A percentile compares a stretch with the other conserved stretches of the same genome.
These are phyloP conservation scores for Scopus umbretta DNA, from an alignment of 2,113 vertebrate genomes.

Conservation along the genomic window DNA sequence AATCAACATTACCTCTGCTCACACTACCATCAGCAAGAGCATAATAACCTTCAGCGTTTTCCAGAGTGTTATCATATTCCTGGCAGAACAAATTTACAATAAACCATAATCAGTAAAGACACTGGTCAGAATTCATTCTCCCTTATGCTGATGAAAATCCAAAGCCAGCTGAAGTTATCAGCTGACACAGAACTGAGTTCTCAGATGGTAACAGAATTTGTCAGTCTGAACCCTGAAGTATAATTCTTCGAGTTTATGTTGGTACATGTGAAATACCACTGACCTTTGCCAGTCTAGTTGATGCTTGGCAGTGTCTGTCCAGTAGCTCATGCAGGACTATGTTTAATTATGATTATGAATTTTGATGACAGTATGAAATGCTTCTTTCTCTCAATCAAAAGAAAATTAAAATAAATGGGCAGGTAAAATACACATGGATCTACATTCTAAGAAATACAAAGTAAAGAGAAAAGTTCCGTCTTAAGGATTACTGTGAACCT, in stretches of 20 bases:
- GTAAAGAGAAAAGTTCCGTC: neutral
- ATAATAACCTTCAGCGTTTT: neutral
- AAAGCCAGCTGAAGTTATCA: neutral
- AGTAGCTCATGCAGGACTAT: neutral
- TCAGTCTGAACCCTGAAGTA: neutral
- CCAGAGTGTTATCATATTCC: neutral
- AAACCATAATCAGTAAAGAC: neutral
- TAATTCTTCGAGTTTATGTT: neutral
- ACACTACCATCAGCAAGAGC: neutral
- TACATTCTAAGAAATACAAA: neutral
- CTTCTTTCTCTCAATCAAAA: too few species aligned
- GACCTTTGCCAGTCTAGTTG: neutral
- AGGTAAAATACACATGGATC: neutral
- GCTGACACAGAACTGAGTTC: neutral
- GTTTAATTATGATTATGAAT: neutral
- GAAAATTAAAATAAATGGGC: fast-evolving
- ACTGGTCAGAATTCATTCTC: neutral
- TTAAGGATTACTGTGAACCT: neutral
- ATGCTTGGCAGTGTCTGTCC: neutral
- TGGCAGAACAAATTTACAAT: neutral
- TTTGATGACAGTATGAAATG: neutral
- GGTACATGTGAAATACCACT: neutral
- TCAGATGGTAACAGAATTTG: neutral
- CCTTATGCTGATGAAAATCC: neutral
- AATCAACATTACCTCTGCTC: neutral